Evolutionary conservation across 2,797 vertebrate species (phyloP), one percentile per base, ranked within the genome.

Genomic region (Capromys pilorides): DNA sequence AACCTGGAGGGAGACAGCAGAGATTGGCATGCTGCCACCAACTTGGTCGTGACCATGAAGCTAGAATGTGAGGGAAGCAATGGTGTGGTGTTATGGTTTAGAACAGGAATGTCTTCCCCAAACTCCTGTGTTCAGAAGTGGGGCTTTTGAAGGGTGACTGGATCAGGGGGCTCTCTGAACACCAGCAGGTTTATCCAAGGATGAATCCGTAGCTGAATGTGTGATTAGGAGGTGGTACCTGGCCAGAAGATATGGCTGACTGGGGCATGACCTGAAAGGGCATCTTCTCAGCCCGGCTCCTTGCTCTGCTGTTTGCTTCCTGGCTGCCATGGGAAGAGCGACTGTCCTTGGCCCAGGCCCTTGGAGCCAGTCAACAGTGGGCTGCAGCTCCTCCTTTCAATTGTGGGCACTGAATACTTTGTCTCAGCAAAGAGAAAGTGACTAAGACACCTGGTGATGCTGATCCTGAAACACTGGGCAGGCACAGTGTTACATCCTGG

Each of bases 1-100:
- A 39, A 7, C 26, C 49, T 1, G 0, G 88, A 75, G 57, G 73
- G 22, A 59, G 36, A 11, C 10, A 0, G 54, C 18, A 31, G 21
- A 5, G 19, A 36, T 59, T 16, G 0, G 4, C 41, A 14, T 0
- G 0, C 0, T 21, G 49, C 11, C 7, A 39, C 39, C 6, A 9
- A 26, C n/a, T 86, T 39, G 79, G 49, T 5, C 11, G 0, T 39
- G 26, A 33, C 13, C 0, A 0, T 0, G 2, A 41, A 1, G 19
- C 10, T 0, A 10, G 4, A 39, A 28, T 2, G 13, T 31, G 14
- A 1, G 31, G 62, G 54, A 5, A 11, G 16, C 4, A 7, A 21
- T 22, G 51, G 31, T 31, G 12, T 49, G 41, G 41, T 77, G 26
- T 49, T 77, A 31, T 4, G 73, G 41, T 49, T 77, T 77, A 77